Percentiles rank a stretch among this genome's conserved stretches.
Evolutionary conservation across 2,888 invertebrate genomes (phyloP).

Genomic region (Cephus sareptanus): DNA sequence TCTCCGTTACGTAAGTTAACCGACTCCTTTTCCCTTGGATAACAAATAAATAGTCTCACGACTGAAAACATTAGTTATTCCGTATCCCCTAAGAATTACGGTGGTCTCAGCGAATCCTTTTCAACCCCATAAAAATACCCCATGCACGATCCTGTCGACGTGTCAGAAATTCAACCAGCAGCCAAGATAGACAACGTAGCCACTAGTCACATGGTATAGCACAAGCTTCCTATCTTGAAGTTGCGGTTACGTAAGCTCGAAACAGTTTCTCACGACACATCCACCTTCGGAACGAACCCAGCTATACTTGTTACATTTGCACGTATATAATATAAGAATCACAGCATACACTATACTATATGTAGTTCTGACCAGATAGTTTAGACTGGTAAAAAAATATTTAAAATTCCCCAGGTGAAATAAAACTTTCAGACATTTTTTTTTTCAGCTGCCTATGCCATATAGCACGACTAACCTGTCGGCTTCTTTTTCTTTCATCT

Average conservation of each 20-base stretch:
- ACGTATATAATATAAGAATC: background rate
- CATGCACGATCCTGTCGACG: background rate
- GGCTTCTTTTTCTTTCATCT: slow-evolving; percentile 15
- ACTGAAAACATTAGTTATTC: background rate
- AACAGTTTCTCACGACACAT: background rate
- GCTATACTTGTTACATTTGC: background rate
- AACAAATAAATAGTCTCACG: background rate
- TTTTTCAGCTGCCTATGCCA: background rate
- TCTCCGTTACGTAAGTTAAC: background rate
- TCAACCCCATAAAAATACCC: no score
- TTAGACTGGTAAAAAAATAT: background rate
- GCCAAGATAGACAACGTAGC: background rate
- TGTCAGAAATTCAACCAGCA: background rate
- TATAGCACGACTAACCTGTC: background rate
- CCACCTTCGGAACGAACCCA: background rate
- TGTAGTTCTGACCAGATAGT: background rate
- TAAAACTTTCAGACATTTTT: background rate
- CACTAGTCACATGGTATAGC: background rate
- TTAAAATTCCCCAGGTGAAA: background rate
- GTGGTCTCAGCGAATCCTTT: background rate
- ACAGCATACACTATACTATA: background rate
- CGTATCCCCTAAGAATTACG: background rate
- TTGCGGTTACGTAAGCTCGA: background rate
- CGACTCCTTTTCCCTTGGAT: background rate
- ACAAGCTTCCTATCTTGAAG: background rate